Percentiles rank a stretch among this genome's conserved stretches.
Evolutionary conservation across 2,797 vertebrate species (phyloP).

Genomic region (Mionectes olivaceus): DNA sequence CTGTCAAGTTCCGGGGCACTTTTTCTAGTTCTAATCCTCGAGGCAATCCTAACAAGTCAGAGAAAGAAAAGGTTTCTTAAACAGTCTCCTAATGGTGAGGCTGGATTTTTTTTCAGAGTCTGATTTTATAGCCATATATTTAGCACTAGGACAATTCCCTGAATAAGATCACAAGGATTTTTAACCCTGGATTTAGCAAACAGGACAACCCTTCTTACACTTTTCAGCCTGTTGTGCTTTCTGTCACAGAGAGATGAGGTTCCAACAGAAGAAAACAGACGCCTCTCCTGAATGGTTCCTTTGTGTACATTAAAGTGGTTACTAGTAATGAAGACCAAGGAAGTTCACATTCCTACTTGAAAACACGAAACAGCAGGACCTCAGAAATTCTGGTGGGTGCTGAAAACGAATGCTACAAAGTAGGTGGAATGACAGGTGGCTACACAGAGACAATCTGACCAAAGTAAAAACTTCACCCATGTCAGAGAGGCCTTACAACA

Average conservation of each 20-base stretch:
- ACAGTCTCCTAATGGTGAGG: not conserved
- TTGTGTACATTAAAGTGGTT: not conserved
- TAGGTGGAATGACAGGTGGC: not conserved
- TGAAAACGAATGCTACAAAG: not conserved
- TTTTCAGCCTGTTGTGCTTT: not conserved
- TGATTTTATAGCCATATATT: not conserved
- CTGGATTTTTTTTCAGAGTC: not conserved
- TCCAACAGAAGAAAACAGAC: not conserved
- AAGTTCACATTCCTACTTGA: not conserved
- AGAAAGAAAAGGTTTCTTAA: not conserved
- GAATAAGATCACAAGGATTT: not conserved
- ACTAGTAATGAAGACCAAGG: not conserved
- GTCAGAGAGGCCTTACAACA: not conserved
- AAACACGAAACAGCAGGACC: not conserved
- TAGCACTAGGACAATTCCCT: not conserved
- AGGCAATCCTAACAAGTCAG: not conserved
- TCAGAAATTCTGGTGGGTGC: not conserved
- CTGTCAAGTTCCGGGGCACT: not conserved
- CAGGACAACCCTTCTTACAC: not conserved
- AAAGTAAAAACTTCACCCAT: not conserved
- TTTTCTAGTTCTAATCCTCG: not conserved
- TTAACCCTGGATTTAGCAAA: not conserved
- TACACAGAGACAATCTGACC: not conserved
- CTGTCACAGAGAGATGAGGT: not conserved
- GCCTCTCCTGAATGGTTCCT: not conserved